Conservation (phyloP, 1,140 invertebrate species). For the Myzus persicae region DNA sequence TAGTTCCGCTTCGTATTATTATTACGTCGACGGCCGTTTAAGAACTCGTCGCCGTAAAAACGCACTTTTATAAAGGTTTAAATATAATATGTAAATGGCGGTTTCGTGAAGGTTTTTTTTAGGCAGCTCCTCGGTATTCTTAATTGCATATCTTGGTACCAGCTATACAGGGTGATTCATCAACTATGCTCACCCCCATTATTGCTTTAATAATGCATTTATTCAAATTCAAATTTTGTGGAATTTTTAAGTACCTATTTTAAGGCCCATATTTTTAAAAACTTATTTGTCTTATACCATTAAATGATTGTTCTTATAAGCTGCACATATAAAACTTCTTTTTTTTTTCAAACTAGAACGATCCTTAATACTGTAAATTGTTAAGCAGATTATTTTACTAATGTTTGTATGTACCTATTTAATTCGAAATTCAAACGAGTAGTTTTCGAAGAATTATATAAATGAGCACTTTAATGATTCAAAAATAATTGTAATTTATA, state of each 20-base stretch:
- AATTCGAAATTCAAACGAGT: not conserved
- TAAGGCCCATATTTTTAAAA: not conserved
- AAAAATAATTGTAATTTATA: not conserved
- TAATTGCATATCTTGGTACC: slow-evolving; percentile 1
- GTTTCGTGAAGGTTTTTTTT: not conserved
- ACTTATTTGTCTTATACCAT: not conserved
- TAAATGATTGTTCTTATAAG: not conserved
- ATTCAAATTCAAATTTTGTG: not conserved
- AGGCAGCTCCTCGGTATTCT: not conserved
- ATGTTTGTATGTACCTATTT: not conserved
- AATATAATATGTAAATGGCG: slow-evolving; percentile 15
- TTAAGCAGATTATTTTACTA: not conserved
- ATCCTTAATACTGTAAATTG: not conserved
- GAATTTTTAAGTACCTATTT: not conserved
- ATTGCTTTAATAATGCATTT: not conserved
- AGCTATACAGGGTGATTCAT: not conserved
- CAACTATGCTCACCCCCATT: not conserved
- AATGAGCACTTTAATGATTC: no score
- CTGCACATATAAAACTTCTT: not conserved
- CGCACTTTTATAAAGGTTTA: not conserved
- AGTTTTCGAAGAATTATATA: not conserved
- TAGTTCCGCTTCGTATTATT: not conserved
- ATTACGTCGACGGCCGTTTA: not conserved
- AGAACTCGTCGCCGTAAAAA: not conserved
- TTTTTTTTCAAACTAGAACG: not conserved